These are phyloP conservation scores for Phoxinus phoxinus DNA, from an alignment of 2,113 vertebrate species.

Conservation along the genomic window DNA sequence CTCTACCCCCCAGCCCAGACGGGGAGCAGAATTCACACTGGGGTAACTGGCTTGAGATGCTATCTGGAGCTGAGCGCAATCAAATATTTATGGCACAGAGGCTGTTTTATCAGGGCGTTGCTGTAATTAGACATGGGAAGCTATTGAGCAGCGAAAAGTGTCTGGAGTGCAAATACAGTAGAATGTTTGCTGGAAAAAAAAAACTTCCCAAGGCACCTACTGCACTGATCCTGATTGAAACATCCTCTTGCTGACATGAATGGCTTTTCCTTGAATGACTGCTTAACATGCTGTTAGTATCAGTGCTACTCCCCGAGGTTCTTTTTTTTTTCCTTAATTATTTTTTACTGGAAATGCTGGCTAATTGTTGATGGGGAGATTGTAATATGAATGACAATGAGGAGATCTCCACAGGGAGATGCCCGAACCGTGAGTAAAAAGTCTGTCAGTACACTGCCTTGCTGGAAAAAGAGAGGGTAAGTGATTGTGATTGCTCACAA, in stretches of 20 bases:
- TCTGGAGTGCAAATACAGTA: slow-evolving; percentile 9
- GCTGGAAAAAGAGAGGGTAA: slow-evolving; percentile 30
- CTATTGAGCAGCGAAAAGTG: not conserved
- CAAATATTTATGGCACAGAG: slow-evolving; percentile 39
- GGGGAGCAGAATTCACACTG: not conserved
- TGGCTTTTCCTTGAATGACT: slow-evolving; percentile 6
- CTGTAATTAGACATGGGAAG: slow-evolving; percentile 38
- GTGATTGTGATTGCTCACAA: slow-evolving; percentile 49
- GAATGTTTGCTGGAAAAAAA: not conserved
- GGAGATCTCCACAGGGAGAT: slow-evolving; percentile 27
- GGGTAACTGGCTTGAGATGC: not conserved
- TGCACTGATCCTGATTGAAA: slow-evolving; percentile 34
- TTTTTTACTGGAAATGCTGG: not conserved
- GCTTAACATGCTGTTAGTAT: slow-evolving; percentile 31
- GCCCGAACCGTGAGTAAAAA: not conserved
- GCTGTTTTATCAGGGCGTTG: not conserved
- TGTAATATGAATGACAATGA: slow-evolving; percentile 41
- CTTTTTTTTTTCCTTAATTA: not conserved
- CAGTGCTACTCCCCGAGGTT: not conserved
- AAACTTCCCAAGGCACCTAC: slow-evolving; percentile 21
- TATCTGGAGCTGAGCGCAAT: slow-evolving; percentile 31
- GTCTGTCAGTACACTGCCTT: slow-evolving; percentile 22
- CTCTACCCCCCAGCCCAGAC: not conserved
- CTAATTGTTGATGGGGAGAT: slow-evolving; percentile 37
- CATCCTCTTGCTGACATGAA: slow-evolving; percentile 34